These are phyloP conservation scores for Apamea monoglypha DNA, from an alignment of 2,888 invertebrate genomes.

Conservation along the genomic window DNA sequence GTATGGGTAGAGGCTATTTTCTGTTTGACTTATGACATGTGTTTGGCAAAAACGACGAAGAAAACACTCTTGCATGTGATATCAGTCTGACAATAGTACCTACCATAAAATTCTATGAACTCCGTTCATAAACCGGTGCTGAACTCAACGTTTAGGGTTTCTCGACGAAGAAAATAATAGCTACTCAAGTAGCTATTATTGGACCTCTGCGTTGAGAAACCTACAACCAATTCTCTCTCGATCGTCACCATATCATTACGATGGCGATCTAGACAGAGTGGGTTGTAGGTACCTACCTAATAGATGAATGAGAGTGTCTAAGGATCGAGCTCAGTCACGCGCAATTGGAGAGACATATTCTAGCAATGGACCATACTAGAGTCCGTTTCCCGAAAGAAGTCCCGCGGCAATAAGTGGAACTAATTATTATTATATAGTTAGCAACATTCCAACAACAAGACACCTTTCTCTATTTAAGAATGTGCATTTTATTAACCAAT, in stretches of 20 bases:
- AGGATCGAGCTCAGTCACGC: background rate
- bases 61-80: background rate
- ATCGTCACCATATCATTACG: too few species aligned
- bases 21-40: background rate
- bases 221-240: too few species aligned
- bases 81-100: background rate
- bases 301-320: background rate
- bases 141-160: background rate
- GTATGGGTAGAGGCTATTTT: constrained; percentile 25
- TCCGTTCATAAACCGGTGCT: background rate
- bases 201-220: too few species aligned
- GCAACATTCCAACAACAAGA: too few species aligned
- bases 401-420: too few species aligned
- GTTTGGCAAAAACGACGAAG: background rate
- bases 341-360: background rate
- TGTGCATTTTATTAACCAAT: too few species aligned
- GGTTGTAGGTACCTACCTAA: background rate
- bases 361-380: background rate
- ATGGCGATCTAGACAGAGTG: background rate
- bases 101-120: background rate
- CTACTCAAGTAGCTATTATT: background rate
- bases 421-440: too few species aligned
- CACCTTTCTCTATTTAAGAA: too few species aligned
- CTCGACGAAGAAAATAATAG: background rate
- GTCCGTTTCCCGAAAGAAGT: too few species aligned